Percentiles rank a stretch among this genome's conserved stretches.
phyloP scores from a whole-genome alignment of 2,797 vertebrate genomes.

The Crenuchus spilurus region DNA sequence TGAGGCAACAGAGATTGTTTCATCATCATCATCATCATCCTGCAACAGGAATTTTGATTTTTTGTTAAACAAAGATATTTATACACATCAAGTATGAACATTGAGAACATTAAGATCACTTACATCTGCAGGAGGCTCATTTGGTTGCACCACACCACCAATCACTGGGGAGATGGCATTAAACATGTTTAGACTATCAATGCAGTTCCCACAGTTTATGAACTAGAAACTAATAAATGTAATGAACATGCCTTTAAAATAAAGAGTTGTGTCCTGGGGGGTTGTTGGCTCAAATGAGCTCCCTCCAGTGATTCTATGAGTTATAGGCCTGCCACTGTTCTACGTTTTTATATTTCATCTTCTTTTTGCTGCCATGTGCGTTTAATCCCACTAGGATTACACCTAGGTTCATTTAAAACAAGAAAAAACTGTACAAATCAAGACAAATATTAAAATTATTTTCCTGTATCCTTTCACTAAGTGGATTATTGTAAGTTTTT shows the following conservation, averaged over 20 bases:
- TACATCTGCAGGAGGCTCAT: neutral
- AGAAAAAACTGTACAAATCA: neutral
- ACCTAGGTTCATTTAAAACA: neutral
- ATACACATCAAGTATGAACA: neutral
- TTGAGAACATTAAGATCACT: neutral
- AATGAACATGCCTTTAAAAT: neutral
- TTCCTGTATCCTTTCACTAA: neutral
- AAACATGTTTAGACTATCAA: neutral
- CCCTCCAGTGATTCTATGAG: slow-evolving; percentile 7
- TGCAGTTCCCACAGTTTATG: neutral
- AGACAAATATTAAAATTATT: neutral
- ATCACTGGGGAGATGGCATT: neutral
- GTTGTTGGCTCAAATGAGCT: neutral
- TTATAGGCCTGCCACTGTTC: neutral
- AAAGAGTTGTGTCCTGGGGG: neutral
- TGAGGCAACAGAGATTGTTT: too few relatives aligned
- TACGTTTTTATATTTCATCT: neutral
- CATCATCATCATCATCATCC: neutral
- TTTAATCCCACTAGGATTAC: neutral
- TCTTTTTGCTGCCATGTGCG: neutral
- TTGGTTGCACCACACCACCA: neutral
- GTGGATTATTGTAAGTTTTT: too few relatives aligned
- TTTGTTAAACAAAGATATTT: neutral
- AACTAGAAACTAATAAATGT: neutral
- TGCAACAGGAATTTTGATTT: neutral